Evolutionary conservation across 2,113 vertebrate species (phyloP), one percentile per base, ranked within the genome.

Genomic region (Brienomyrus brachyistius): DNA sequence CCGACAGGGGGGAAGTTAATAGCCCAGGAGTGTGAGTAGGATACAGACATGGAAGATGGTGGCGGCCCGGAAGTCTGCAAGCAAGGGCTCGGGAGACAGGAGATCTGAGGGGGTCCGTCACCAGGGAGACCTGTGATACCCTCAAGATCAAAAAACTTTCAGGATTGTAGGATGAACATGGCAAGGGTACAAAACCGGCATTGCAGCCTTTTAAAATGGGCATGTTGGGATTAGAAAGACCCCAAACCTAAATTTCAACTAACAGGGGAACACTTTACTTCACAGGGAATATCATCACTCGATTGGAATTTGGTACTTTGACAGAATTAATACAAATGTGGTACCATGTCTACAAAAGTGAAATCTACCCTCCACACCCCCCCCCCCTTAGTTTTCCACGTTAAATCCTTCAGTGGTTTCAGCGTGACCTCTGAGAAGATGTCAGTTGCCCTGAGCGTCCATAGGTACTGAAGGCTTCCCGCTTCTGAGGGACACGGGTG

Each of bases 251-350:
- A 87, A 88, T 66, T 90, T 91, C 89, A 89, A 92, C 89, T 92
- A 91, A 92, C 91, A 90, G 92, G 84, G 89, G 91, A 92, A 91
- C 86, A 88, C 91, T 70, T 40, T 88, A 82, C 88, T 50, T 50
- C 23, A 86, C 83, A 89, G 88, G 88, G 90, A 91, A 89, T 85
- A 70, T 90, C 90, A 92, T 89, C 90, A 91, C 90, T 40, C 66
- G 90, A 91, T 89, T 84, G 86, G 80, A 89, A 90, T 27, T 86
- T 89, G 89, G 87, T 54, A n/a, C 89, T 91, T 93, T 91, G 92
- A 91, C 91, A 91, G 87, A 90, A 51, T 48, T 31, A 48, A 51
- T 50, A 31, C n/a, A 86, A 86, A 48, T 86, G 45, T 86, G 8
- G 23, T 13, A 50, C n/a, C 23, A 2, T 70, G 31, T 47, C 23